A percentile compares a stretch with the other conserved stretches of the same genome.
These are phyloP conservation scores for Sprattus sprattus DNA, from an alignment of 2,113 vertebrate species.

Conservation along the genomic window DNA sequence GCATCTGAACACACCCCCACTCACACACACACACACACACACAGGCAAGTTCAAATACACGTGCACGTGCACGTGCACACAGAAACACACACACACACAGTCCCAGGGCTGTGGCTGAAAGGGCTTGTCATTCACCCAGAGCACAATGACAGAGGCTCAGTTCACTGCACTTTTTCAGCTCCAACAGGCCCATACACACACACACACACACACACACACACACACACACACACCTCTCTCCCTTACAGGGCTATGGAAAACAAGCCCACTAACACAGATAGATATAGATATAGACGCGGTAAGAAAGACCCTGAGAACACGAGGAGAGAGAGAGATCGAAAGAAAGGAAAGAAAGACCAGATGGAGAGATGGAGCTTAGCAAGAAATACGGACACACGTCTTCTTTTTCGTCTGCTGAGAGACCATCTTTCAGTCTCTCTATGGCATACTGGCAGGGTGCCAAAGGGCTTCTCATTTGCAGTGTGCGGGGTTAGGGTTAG, in stretches of 20 bases:
- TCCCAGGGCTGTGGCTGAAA: not conserved
- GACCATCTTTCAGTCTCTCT: not conserved
- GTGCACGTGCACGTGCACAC: too few relatives aligned
- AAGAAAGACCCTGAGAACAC: not conserved
- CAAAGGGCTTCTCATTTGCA: not conserved
- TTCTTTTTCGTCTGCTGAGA: not conserved
- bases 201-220: not conserved
- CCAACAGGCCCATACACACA: not conserved
- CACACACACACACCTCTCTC: not conserved
- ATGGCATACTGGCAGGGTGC: not conserved
- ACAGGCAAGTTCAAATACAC: too few relatives aligned
- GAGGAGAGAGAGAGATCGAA: not conserved
- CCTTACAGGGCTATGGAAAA: not conserved
- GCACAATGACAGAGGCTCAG: not conserved
- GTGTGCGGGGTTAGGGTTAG: not conserved
- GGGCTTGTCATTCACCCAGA: not conserved
- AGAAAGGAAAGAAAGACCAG: not conserved
- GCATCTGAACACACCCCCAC: too few relatives aligned
- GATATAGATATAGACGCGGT: not conserved
- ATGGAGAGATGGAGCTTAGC: not conserved
- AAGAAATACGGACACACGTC: not conserved
- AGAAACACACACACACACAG: not conserved
- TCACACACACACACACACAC: too few relatives aligned
- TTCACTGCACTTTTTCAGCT: not conserved
- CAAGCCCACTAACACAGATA: not conserved